Conservation (phyloP, 2,888 invertebrate genomes). For the Ceriagrion tenellum region DNA sequence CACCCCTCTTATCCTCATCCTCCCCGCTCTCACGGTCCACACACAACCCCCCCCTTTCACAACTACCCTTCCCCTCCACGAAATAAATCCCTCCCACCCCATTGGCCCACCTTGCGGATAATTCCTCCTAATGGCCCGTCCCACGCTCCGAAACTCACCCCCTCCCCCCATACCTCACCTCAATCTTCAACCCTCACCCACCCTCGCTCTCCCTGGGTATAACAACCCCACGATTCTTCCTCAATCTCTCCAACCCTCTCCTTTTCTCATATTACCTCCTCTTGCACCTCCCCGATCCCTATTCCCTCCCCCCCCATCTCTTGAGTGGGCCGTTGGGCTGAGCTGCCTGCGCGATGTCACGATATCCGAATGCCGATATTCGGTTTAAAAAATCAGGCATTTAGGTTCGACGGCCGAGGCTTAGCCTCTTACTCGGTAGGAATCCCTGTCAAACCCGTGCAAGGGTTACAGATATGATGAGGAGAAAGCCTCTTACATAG, state of each 20-base stretch:
- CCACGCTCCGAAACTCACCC: too few relatives aligned
- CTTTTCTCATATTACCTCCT: neutral
- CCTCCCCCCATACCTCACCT: neutral
- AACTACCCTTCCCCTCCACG: neutral
- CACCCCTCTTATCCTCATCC: neutral
- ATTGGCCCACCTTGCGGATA: neutral
- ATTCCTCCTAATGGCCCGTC: neutral
- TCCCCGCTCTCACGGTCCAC: neutral
- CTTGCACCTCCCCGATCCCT: neutral
- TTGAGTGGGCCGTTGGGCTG: neutral
- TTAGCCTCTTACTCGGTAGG: neutral
- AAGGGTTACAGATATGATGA: too few relatives aligned
- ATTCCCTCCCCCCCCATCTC: neutral
- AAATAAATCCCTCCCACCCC: neutral
- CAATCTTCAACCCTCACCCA: neutral
- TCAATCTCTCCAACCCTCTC: neutral
- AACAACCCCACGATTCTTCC: neutral
- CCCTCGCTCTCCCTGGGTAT: too few relatives aligned
- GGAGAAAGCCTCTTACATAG: too few relatives aligned
- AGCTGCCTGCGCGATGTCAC: neutral
- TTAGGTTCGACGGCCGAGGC: neutral
- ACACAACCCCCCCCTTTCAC: neutral
- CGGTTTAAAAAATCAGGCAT: neutral
- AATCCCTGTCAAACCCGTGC: neutral
- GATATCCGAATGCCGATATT: neutral